These are phyloP conservation scores for Tychaedon coryphoeus DNA, from an alignment of 2,113 vertebrate species.

Conservation along the genomic window DNA sequence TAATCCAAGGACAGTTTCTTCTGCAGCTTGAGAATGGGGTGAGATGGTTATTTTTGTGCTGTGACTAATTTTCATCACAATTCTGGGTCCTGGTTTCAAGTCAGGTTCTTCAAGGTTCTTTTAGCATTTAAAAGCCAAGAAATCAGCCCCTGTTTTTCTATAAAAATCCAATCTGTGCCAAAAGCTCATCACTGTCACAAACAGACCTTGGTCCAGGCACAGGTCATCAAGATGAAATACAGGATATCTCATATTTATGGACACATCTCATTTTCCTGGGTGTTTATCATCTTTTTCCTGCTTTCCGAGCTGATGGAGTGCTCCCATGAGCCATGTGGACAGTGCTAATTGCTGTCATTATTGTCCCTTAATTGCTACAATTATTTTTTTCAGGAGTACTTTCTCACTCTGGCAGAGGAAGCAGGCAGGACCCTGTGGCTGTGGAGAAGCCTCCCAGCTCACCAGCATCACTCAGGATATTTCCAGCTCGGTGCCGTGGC, in stretches of 20 bases:
- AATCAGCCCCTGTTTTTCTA: not conserved
- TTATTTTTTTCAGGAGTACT: not conserved
- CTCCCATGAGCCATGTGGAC: not conserved
- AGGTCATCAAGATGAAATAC: not conserved
- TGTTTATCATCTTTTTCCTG: not conserved
- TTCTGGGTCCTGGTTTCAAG: not conserved
- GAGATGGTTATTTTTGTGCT: not conserved
- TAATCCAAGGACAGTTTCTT: not conserved
- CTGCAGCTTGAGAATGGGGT: not conserved
- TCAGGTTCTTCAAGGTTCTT: not conserved
- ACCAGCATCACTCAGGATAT: not conserved
- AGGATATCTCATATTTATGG: not conserved
- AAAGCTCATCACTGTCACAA: not conserved
- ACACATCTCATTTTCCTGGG: not conserved
- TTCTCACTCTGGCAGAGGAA: not conserved
- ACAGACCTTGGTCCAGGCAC: not conserved
- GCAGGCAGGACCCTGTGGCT: not conserved
- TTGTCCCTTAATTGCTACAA: not conserved
- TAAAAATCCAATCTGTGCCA: not conserved
- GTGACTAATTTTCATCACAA: not conserved
- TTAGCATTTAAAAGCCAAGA: not conserved
- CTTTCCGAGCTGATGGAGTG: not conserved
- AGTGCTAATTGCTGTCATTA: slow-evolving; percentile 31
- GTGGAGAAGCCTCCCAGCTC: not conserved
- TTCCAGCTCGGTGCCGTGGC: not conserved